These are phyloP conservation scores for Xiphias gladius DNA, from an alignment of 2,113 vertebrate species.

Conservation along the genomic window DNA sequence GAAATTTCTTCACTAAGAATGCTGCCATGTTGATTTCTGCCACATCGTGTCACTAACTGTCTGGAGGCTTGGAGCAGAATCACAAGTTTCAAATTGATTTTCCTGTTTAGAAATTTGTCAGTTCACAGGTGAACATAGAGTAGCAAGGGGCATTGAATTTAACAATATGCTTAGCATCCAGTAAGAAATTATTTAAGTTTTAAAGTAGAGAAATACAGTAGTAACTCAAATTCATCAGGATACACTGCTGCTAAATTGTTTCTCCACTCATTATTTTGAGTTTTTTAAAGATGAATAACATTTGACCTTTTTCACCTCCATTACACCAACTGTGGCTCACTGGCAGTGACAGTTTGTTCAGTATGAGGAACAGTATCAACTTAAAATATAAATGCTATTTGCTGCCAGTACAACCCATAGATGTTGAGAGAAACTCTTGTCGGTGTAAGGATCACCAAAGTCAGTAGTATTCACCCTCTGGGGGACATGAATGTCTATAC, in stretches of 20 bases:
- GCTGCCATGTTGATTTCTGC: constrained; percentile 40
- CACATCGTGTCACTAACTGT: constrained; percentile 4
- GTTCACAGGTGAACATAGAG: not conserved
- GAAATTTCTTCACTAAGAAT: constrained; percentile 14
- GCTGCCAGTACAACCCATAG: too few relatives aligned
- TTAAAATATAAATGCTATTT: not conserved
- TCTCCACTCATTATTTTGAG: too few relatives aligned
- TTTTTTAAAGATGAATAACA: too few relatives aligned
- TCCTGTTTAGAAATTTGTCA: not conserved
- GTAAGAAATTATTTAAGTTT: not conserved
- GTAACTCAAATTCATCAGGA: too few relatives aligned
- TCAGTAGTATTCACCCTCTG: too few relatives aligned
- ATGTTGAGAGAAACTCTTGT: too few relatives aligned
- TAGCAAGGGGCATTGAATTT: not conserved
- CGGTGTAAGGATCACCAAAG: too few relatives aligned
- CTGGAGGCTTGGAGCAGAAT: constrained; percentile 12
- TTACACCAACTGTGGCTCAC: not conserved
- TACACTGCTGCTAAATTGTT: too few relatives aligned
- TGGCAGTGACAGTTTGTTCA: not conserved
- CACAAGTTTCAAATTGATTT: constrained; percentile 14
- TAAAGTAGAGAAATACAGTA: too few relatives aligned
- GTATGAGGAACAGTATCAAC: not conserved
- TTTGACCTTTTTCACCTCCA: not conserved
- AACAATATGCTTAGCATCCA: not conserved
- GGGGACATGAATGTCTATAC: not conserved